Conservation (phyloP, 2,113 vertebrate genomes). For the Malurus alboscapulatus region DNA sequence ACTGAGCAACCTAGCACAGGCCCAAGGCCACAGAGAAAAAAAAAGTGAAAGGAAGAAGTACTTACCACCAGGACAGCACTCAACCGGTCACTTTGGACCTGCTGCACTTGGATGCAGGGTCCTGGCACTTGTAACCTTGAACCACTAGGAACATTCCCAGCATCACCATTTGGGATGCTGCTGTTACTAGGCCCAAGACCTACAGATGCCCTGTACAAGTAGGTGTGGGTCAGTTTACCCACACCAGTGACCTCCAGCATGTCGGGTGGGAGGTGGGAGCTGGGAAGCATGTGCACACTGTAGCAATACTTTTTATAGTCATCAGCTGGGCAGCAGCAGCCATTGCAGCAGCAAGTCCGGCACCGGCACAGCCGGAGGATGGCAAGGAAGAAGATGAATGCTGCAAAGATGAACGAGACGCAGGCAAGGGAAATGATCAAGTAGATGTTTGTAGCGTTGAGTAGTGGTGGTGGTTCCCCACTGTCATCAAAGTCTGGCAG, state of each 20-base stretch:
- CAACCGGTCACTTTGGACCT: conserved; percentile 66
- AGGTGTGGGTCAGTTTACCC: conserved; percentile 74
- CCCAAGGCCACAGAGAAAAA: neutral
- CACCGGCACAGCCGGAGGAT: conserved; percentile 18
- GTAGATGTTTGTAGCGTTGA: conserved; percentile 76
- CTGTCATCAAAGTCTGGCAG: conserved; percentile 77
- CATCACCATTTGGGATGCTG: conserved; percentile 44
- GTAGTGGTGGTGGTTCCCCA: conserved; percentile 55
- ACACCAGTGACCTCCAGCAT: conserved; percentile 70
- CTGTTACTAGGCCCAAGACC: conserved; percentile 56
- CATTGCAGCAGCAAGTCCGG: neutral
- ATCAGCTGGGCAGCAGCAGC: conserved; percentile 31
- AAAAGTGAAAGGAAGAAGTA: neutral
- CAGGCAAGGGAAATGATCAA: conserved; percentile 75
- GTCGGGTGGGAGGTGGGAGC: conserved; percentile 51
- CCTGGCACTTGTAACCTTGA: conserved; percentile 65
- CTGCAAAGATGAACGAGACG: conserved; percentile 75
- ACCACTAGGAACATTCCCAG: conserved; percentile 42
- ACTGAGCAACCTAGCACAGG: neutral
- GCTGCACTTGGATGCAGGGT: conserved; percentile 67
- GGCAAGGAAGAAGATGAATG: conserved; percentile 61
- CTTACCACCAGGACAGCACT: conserved; percentile 69
- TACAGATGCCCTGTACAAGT: conserved; percentile 66
- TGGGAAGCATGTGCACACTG: conserved; percentile 58
- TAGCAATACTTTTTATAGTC: conserved; percentile 47